Conservation (phyloP, 2,888 invertebrate genomes). For the Timema cristinae region DNA sequence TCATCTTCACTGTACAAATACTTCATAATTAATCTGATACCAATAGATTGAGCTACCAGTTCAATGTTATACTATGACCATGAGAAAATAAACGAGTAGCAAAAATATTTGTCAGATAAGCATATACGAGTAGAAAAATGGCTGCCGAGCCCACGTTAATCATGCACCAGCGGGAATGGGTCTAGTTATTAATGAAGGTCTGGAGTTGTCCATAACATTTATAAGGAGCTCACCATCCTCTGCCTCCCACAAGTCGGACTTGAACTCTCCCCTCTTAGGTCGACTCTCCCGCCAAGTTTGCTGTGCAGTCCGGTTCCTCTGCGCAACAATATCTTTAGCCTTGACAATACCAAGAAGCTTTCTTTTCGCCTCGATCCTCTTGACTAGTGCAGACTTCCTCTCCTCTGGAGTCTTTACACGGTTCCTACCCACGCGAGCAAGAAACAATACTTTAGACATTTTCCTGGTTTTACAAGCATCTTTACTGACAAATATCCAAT, state of each 20-base stretch:
- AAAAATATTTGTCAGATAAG: too few relatives aligned
- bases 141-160: too few relatives aligned
- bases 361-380: constrained; percentile 48
- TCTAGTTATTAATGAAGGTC: too few relatives aligned
- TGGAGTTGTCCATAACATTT: too few relatives aligned
- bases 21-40: too few relatives aligned
- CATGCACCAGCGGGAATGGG: too few relatives aligned
- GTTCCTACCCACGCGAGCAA: constrained; percentile 47
- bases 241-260: constrained; percentile 62
- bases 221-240: constrained; percentile 47
- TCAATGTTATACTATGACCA: too few relatives aligned
- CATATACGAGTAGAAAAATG: too few relatives aligned
- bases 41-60: too few relatives aligned
- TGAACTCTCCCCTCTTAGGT: constrained; percentile 48
- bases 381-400: constrained; percentile 50
- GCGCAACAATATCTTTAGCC: constrained; percentile 50
- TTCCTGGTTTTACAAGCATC: constrained; percentile 14
- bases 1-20: too few relatives aligned
- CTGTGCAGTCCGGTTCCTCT: constrained; percentile 47
- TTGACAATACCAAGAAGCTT: constrained; percentile 50
- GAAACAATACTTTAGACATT: constrained; percentile 14
- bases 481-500: neutral
- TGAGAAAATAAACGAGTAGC: too few relatives aligned
- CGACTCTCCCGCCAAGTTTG: constrained; percentile 33
- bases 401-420: constrained; percentile 54